Conservation (phyloP, 2,888 invertebrate genomes). For the Didymodactylos carnosus region DNA sequence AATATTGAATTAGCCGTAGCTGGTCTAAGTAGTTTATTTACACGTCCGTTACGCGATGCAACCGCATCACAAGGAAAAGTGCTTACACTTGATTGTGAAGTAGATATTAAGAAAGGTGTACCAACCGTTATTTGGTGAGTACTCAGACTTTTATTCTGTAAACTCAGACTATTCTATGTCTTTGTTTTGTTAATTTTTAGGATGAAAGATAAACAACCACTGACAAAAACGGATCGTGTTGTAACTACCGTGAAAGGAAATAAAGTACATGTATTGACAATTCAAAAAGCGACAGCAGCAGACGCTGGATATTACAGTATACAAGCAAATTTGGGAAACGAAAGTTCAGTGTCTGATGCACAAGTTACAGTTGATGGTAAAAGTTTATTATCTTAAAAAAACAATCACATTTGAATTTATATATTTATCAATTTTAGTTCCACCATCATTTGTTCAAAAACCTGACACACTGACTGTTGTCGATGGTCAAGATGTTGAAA, state of each 20-base stretch:
- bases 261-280: not conserved
- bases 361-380: not conserved
- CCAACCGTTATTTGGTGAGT: not conserved
- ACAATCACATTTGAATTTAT: not conserved
- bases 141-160: too few species aligned
- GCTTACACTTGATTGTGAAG: not conserved
- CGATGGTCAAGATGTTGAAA: slow-evolving; percentile 1
- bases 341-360: not conserved
- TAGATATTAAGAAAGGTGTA: not conserved
- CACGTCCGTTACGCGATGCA: not conserved
- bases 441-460: not conserved
- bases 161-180: too few species aligned
- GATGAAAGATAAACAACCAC: not conserved
- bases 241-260: not conserved
- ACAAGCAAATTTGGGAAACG: not conserved
- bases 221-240: not conserved
- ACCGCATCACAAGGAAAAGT: not conserved
- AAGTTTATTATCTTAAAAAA: not conserved
- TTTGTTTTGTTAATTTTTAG: too few species aligned
- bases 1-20: not conserved
- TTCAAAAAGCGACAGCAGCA: slow-evolving; percentile 2
- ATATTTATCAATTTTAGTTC: not conserved
- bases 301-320: slow-evolving; percentile 14
- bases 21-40: not conserved
- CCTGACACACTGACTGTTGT: not conserved